Evolutionary conservation across 2,888 invertebrate species (phyloP).

Genomic region (Mylabris sibirica): DNA sequence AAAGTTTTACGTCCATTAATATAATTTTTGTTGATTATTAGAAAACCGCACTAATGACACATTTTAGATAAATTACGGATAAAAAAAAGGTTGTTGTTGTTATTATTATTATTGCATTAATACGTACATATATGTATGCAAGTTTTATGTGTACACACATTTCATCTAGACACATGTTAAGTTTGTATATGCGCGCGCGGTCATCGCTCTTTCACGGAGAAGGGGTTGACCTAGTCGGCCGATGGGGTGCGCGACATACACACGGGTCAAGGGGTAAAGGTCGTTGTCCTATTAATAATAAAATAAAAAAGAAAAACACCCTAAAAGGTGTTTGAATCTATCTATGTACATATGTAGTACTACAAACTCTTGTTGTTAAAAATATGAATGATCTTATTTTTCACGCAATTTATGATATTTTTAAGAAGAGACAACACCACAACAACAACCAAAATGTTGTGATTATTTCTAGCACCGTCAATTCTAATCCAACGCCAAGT

Average conservation of each 20-base stretch:
- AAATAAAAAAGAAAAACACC: conserved; percentile 14
- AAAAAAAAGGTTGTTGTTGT: too few species aligned
- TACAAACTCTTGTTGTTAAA: too few species aligned
- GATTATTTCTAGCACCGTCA: conserved; percentile 32
- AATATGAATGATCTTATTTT: too few species aligned
- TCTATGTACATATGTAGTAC: too few species aligned
- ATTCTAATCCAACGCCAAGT: conserved; percentile 31
- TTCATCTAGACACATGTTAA: background rate
- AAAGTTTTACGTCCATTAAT: too few species aligned
- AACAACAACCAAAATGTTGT: conserved; percentile 10
- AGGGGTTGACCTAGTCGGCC: conserved; percentile 38
- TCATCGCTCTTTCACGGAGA: conserved; percentile 35
- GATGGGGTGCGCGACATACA: conserved; percentile 28
- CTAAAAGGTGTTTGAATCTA: background rate
- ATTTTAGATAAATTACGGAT: too few species aligned
- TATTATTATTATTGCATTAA: background rate
- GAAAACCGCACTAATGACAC: too few species aligned
- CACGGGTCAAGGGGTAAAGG: conserved; percentile 38
- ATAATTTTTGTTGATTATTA: too few species aligned
- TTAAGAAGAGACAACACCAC: too few species aligned
- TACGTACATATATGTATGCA: background rate
- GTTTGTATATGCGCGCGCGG: conserved; percentile 25
- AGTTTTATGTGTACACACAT: background rate
- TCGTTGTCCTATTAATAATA: conserved; percentile 30
- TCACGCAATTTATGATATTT: too few species aligned